Conservation (phyloP, 2,797 vertebrate species). For the Malurus splendens region DNA sequence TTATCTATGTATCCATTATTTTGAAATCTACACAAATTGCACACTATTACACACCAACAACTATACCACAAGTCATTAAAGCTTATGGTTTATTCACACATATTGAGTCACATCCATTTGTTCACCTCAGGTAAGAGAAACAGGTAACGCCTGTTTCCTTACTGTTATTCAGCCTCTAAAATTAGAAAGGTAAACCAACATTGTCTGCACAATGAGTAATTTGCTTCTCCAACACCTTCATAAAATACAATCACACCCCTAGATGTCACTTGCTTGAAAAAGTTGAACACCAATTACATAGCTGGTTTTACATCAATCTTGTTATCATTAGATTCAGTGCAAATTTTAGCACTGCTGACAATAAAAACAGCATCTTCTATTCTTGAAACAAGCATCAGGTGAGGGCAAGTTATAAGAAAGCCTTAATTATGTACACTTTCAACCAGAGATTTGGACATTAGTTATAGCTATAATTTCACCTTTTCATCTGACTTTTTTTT, state of each 20-base stretch:
- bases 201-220: neutral
- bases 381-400: neutral
- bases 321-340: neutral
- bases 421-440: neutral
- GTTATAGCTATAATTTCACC: neutral
- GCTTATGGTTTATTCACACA: neutral
- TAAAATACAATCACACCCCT: neutral
- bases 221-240: neutral
- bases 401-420: neutral
- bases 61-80: neutral
- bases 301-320: neutral
- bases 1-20: neutral
- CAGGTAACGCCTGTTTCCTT: neutral
- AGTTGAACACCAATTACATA: accelerated
- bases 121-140: neutral
- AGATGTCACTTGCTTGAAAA: neutral
- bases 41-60: neutral
- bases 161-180: neutral
- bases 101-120: neutral
- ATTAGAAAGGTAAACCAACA: neutral
- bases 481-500: neutral
- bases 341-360: neutral
- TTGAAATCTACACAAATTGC: neutral
- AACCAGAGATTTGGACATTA: neutral
- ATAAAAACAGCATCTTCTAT: neutral